These are phyloP conservation scores for Empidonax alnorum DNA, from an alignment of 2,113 vertebrate species.

Conservation along the genomic window DNA sequence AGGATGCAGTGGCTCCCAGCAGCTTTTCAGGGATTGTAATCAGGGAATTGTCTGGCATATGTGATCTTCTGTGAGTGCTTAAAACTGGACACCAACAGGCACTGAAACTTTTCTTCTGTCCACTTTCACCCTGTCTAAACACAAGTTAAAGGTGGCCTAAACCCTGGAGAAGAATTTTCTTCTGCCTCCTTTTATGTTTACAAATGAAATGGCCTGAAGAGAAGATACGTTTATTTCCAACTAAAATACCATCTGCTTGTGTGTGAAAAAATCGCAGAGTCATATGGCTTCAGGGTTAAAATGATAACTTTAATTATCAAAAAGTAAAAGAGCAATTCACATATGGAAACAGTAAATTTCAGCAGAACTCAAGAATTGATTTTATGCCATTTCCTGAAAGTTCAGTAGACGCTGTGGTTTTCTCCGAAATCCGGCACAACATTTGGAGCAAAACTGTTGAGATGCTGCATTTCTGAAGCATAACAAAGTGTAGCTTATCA, in stretches of 20 bases:
- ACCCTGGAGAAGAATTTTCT: not conserved
- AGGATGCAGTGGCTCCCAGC: not conserved
- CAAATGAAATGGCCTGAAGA: not conserved
- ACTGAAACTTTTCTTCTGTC: not conserved
- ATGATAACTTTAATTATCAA: not conserved
- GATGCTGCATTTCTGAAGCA: not conserved
- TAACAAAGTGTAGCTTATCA: not conserved
- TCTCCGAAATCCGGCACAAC: not conserved
- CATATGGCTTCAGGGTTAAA: not conserved
- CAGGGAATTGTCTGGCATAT: accelerated
- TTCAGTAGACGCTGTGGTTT: not conserved
- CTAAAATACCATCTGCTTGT: constrained; percentile 23
- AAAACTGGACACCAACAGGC: accelerated
- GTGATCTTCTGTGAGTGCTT: not conserved
- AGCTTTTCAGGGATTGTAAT: not conserved
- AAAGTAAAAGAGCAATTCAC: constrained; percentile 28
- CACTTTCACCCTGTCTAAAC: not conserved
- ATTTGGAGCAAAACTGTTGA: not conserved
- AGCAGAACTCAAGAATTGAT: not conserved
- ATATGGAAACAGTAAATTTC: not conserved
- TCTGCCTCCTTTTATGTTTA: not conserved
- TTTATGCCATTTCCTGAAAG: not conserved
- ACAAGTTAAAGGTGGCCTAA: not conserved
- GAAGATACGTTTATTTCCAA: not conserved
- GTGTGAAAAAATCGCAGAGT: not conserved